Evolutionary conservation across 2,797 vertebrate species (phyloP), one percentile per base, ranked within the genome.

Genomic region (Phataginus tricuspis): DNA sequence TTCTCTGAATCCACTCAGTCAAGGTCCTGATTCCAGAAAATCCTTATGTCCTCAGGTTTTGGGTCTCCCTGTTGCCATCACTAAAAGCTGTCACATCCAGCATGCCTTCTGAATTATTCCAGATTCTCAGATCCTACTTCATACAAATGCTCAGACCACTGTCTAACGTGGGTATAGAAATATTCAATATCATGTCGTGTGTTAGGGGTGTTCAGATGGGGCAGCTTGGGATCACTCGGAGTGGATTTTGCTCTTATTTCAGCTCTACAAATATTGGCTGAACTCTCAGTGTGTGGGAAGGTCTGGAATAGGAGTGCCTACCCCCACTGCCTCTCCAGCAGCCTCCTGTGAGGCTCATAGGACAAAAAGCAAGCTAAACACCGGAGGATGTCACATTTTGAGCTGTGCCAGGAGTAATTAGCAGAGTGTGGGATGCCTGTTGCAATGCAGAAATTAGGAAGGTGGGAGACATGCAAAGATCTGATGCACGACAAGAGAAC

Each of bases 231-330:
- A 27, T 83, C 27, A 37, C 42, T 37, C 14, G 2, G 55, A 39
- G 45, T 55, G 49, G 37, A 71, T 45, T 95, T 95, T 84, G 51
- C 25, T 93, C 59, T 66, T 72, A 53, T 82, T 93, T 93, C 90
- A 89, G 61, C 55, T 13, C 63, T 49, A 25, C 34, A 69, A 42
- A 61, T 42, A 72, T 4, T 15, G 34, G 71, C 42, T 0, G 8
- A 49, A 57, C 15, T 86, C 55, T 66, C 11, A 13, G 14, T 4
- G 11, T 12, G 39, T 37, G 25, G 0, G 7, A 29, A 59, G 19
- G 27, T 9, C 18, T 4, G 57, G 14, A 66, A 53, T 15, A n/a
- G 45, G 37, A 18, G 2, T 57, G 31, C 18, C 63, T 9, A 9
- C 74, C 85, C 91, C 59, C 39, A 1, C 21, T 7, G 11, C 37